Evolutionary conservation across 2,888 invertebrate genomes (phyloP).

Genomic region (Flexamia atlantica): DNA sequence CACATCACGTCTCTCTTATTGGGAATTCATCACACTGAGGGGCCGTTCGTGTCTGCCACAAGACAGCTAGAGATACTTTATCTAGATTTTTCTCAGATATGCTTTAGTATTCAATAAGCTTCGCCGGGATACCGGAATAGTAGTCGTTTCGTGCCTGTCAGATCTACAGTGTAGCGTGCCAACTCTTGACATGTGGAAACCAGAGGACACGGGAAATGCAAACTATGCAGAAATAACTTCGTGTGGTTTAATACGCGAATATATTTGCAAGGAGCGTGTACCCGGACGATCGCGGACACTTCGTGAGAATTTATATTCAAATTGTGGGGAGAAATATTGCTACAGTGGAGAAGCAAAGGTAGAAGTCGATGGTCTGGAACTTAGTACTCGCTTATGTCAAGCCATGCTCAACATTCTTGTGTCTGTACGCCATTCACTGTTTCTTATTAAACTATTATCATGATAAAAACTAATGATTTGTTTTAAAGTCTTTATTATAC

Average conservation of each 20-base stretch:
- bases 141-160: background rate
- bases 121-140: background rate
- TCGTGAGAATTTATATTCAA: constrained; percentile 9
- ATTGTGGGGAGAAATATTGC: background rate
- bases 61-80: background rate
- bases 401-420: too few relatives aligned
- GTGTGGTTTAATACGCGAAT: constrained; percentile 4
- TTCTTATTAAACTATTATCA: too few relatives aligned
- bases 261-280: background rate
- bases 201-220: background rate
- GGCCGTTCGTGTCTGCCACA: constrained; percentile 1
- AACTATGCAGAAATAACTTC: background rate
- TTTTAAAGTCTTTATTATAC: too few relatives aligned
- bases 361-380: too few relatives aligned
- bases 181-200: background rate
- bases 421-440: too few relatives aligned
- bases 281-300: background rate
- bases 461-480: too few relatives aligned
- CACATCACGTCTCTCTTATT: too few relatives aligned
- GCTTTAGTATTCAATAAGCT: background rate
- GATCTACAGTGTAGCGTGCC: background rate
- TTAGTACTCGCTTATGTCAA: too few relatives aligned
- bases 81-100: too few relatives aligned
- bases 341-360: background rate
- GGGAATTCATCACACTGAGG: too few relatives aligned